Conservation (phyloP, 2,113 vertebrate species). For the Mirounga angustirostris region DNA sequence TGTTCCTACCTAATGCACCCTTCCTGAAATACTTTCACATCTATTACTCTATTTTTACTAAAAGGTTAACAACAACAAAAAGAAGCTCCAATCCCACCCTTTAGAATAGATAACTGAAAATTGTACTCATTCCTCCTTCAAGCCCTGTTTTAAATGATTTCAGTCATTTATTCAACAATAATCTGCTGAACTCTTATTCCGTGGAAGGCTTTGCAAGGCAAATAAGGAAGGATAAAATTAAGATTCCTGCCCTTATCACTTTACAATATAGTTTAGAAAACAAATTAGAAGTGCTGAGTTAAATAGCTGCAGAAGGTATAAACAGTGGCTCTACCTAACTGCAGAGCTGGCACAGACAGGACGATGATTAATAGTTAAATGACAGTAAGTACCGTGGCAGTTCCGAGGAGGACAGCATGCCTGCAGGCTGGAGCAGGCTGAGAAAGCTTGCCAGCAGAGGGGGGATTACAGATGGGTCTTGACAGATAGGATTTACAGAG, state of each 20-base stretch:
- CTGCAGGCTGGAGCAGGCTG: not conserved
- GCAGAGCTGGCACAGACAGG: not conserved
- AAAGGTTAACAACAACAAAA: not conserved
- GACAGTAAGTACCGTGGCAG: not conserved
- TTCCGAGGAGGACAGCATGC: slow-evolving; percentile 44
- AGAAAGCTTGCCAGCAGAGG: slow-evolving; percentile 17
- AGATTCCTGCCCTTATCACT: slow-evolving; percentile 14
- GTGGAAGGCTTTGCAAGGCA: not conserved
- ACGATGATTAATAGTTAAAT: slow-evolving; percentile 30
- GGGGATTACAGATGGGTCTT: not conserved
- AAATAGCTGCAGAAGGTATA: not conserved
- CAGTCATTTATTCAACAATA: slow-evolving; percentile 16
- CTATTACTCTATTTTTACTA: not conserved
- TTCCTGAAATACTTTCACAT: not conserved
- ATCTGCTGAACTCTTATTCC: not conserved
- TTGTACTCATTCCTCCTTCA: not conserved
- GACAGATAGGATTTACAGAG: slow-evolving; percentile 1
- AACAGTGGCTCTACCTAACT: slow-evolving; percentile 10
- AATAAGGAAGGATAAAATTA: slow-evolving; percentile 48
- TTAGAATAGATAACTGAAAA: not conserved
- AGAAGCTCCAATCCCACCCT: not conserved
- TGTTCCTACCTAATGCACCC: not conserved
- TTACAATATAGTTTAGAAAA: slow-evolving; percentile 10
- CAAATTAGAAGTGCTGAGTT: slow-evolving; percentile 46
- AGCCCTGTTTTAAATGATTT: not conserved